Evolutionary conservation across 2,888 invertebrate species (phyloP), one percentile per base, ranked within the genome.

Genomic region (Troilus luridus): DNA sequence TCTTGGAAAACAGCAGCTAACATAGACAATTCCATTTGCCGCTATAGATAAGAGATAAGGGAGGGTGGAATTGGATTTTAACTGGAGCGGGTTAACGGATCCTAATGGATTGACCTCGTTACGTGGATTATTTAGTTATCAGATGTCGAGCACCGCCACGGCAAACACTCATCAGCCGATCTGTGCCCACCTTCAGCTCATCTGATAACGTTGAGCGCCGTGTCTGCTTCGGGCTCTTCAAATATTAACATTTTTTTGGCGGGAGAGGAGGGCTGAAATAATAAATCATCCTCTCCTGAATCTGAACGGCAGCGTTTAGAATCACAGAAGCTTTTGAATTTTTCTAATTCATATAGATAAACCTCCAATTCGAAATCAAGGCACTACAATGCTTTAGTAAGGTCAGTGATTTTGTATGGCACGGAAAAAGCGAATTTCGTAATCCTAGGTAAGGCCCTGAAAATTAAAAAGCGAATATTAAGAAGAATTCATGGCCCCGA

Each of bases 31-130:
- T 85, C 85, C 85, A 85, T 85, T 85, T 56, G 85, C 11, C 14
- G 24, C 81, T 81, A 19, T 81, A 54, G 81, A 54, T 58, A 85
- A 56, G 81, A 81, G 81, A 81, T 81, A 81, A 56, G 85, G n/a
- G 85, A 85, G 85, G 85, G 56, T 6, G 85, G 85, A 85, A 85
- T 85, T 85, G 85, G 85, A 85, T 85, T 85, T 85, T 85, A 85
- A 85, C 85, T 85, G 85, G 56, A 56, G 85, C 56, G 56, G 85
- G 85, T 85, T 54, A 85, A 58, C 85, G 85, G 56, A 56, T 85
- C 85, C 85, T 85, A 85, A 85, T 85, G 85, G 85, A 85, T 85
- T 56, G 85, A n/a, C 56, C 85, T 85, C 85, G 56, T 85, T 85
- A 85, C 21, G 85, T 85, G 56, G 56, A 85, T 85, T 54, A 85